Evolutionary conservation across 2,113 vertebrate genomes (phyloP).

Genomic region (Isichthys henryi): DNA sequence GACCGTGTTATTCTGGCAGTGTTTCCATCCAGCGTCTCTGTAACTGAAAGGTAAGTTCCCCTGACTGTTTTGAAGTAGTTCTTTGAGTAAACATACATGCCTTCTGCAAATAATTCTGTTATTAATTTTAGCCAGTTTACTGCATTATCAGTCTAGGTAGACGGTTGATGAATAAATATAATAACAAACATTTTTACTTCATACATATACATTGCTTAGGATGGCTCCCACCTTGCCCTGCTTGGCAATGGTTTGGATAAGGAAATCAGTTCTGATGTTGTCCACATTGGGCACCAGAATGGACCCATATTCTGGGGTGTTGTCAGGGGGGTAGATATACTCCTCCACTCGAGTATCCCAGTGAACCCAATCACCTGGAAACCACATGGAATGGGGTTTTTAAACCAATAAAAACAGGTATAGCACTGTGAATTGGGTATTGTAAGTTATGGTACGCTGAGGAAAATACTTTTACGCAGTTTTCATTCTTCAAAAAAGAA

Average conservation of each 20-base stretch:
- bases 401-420: not conserved
- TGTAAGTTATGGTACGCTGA: not conserved
- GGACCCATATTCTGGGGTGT: constrained; percentile 76
- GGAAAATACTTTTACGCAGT: not conserved
- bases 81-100: not conserved
- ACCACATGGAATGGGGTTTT: not conserved
- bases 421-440: not conserved
- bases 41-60: not conserved
- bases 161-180: not conserved
- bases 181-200: not conserved
- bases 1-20: not conserved
- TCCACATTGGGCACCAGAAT: constrained; percentile 94
- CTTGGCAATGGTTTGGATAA: constrained; percentile 82
- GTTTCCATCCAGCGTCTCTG: not conserved
- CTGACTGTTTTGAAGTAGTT: not conserved
- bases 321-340: constrained; percentile 73
- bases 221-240: constrained; percentile 77
- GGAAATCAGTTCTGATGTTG: constrained; percentile 84
- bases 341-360: constrained; percentile 77
- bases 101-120: not conserved
- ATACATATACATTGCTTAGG: not conserved
- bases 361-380: constrained; percentile 79
- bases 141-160: not conserved
- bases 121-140: not conserved
- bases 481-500: not conserved